Evolutionary conservation across 2,888 invertebrate species (phyloP).

Genomic region (Lycocerus yunnanus): DNA sequence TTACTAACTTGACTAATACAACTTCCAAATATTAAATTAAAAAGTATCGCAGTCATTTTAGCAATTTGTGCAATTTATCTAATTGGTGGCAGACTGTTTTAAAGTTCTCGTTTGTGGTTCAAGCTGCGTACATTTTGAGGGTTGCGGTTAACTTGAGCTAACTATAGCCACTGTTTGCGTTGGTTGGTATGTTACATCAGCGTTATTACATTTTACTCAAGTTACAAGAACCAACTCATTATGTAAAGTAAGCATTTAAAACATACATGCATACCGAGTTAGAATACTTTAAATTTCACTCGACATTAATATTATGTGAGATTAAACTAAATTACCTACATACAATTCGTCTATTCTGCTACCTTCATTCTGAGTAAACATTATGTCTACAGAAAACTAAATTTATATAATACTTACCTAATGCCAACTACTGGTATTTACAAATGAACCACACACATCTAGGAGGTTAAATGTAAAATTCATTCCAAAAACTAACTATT

Average conservation of each 20-base stretch:
- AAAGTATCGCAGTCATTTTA: slow-evolving; percentile 12
- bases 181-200: slow-evolving; percentile 19
- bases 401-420: background rate
- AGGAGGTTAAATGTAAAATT: background rate
- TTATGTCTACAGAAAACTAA: background rate
- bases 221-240: slow-evolving; percentile 8
- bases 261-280: slow-evolving; percentile 8
- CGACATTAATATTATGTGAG: background rate
- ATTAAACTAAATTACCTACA: background rate
- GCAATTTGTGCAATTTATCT: slow-evolving; percentile 18
- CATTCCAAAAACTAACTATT: background rate
- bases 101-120: slow-evolving; percentile 18
- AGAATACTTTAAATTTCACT: background rate
- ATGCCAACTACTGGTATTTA: background rate
- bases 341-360: background rate
- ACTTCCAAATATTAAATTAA: background rate
- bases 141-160: slow-evolving; percentile 14
- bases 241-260: slow-evolving; percentile 13
- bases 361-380: background rate
- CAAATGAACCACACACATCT: background rate
- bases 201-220: slow-evolving; percentile 16
- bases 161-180: slow-evolving; percentile 16
- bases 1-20: background rate
- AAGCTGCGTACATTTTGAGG: slow-evolving; percentile 21
- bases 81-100: slow-evolving; percentile 11